Evolutionary conservation across 1,140 invertebrate species (phyloP), one percentile per base, ranked within the genome.

Genomic region (Drosophila orosa): DNA sequence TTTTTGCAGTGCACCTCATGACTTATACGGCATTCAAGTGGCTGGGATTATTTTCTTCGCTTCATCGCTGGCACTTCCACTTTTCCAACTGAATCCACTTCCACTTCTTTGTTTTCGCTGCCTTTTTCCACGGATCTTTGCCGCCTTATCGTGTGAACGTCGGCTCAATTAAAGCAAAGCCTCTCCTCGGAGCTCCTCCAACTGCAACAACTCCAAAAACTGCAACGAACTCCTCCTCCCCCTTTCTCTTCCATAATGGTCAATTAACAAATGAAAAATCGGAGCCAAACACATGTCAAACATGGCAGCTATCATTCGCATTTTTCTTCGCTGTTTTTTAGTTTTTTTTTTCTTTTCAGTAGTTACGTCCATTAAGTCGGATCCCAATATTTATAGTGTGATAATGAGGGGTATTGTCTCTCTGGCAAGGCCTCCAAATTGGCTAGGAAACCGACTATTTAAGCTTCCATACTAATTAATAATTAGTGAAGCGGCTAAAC

Each of bases 101-200:
- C 81, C 81, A 85, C 82, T 68, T 86, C 78, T 86, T 85, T 85
- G 81, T 85, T 82, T 66, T 44, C 45, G 59, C 25, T 50, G 58
- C 62, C 52, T 7, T 59, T 62, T 85, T 80, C 61, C 69, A 62
- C 60, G 55, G 56, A 59, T 67, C 62, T 65, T 61, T 47, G 37
- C 44, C 47, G 31, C 24, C 24, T 52, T 24, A 47, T 45, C 72
- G 81, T 80, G 73, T 80, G 82, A 85, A 68, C 47, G 57, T 68
- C 8, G 80, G 13, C 47, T 66, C 65, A 42, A 63, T 75, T 55
- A 52, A 65, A 27, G 45, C 52, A 52, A 65, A 27, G 45, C 52
- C 60, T n/a, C 45, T 61, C 40, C 27, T 9, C 22, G 3, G 17
- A 24, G n/a, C 45, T 17, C 9, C 9, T 5, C 40, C 40, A 22